Evolutionary conservation across 2,888 invertebrate species (phyloP).

Genomic region (Sinhomidia bicolor): DNA sequence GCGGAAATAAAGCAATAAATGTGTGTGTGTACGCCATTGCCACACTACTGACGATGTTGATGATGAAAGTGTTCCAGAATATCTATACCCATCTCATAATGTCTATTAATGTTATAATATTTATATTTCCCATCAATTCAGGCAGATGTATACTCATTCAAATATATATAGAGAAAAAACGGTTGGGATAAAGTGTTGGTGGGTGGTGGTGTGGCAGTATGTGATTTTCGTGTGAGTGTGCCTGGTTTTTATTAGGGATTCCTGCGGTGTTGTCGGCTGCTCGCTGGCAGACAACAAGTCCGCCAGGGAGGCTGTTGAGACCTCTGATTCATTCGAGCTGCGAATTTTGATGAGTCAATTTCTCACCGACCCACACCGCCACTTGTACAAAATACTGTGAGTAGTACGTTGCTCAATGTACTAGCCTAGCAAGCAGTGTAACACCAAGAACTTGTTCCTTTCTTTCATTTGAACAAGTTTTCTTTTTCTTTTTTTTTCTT

Average conservation of each 20-base stretch:
- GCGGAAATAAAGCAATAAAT: background rate
- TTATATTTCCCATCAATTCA: background rate
- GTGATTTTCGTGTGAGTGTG: background rate
- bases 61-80: no score
- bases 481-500: background rate
- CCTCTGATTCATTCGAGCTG: slow-evolving; percentile 52
- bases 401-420: background rate
- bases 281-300: slow-evolving; percentile 40
- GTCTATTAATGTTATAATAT: background rate
- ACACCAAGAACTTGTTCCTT: background rate
- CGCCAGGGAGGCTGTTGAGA: slow-evolving; percentile 48
- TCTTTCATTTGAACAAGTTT: background rate
- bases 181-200: background rate
- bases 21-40: no score
- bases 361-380: slow-evolving; percentile 34
- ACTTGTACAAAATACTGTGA: background rate
- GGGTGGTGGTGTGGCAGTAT: background rate
- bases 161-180: no score
- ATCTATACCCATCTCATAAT: background rate
- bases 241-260: slow-evolving; percentile 45
- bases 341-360: slow-evolving; percentile 57
- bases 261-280: slow-evolving; percentile 46
- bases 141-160: background rate
- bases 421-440: background rate
- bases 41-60: no score